Conservation (phyloP, 2,797 vertebrate species). For the Cetoscarus ocellatus region DNA sequence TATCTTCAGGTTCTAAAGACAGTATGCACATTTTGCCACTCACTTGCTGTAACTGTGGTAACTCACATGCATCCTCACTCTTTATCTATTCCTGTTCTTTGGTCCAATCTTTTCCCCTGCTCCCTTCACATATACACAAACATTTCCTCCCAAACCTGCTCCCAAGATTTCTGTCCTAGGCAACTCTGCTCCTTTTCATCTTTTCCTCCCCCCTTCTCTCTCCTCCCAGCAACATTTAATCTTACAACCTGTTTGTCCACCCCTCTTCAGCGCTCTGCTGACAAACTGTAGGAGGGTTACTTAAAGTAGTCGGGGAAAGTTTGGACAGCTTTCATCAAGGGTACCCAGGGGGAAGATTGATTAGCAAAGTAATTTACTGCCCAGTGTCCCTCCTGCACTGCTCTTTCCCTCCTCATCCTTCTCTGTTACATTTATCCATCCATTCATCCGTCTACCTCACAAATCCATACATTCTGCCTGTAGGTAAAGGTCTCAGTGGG, state of each 20-base stretch:
- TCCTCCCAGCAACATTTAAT: conserved; percentile 76
- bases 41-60: no score
- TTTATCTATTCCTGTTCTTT: conserved; percentile 21
- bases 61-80: background rate
- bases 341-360: conserved; percentile 82
- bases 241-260: conserved; percentile 75
- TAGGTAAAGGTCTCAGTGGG: conserved; percentile 62
- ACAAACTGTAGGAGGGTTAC: conserved; percentile 82
- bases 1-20: no score
- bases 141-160: conserved; percentile 41
- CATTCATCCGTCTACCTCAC: conserved; percentile 54
- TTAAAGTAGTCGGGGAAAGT: conserved; percentile 77
- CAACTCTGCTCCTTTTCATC: conserved; percentile 17
- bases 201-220: conserved; percentile 36
- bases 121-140: conserved; percentile 11
- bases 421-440: conserved; percentile 55
- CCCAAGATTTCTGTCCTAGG: conserved; percentile 35
- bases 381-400: conserved; percentile 66
- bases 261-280: conserved; percentile 70
- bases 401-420: conserved; percentile 50
- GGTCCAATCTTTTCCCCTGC: conserved; percentile 5
- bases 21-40: no score
- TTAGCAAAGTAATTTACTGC: conserved; percentile 87
- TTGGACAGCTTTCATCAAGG: conserved; percentile 84
- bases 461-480: conserved; percentile 75